Percentiles rank a stretch among this genome's conserved stretches.
Conservation (phyloP, 2,888 invertebrate genomes). For the Deilephila elpenor region DNA sequence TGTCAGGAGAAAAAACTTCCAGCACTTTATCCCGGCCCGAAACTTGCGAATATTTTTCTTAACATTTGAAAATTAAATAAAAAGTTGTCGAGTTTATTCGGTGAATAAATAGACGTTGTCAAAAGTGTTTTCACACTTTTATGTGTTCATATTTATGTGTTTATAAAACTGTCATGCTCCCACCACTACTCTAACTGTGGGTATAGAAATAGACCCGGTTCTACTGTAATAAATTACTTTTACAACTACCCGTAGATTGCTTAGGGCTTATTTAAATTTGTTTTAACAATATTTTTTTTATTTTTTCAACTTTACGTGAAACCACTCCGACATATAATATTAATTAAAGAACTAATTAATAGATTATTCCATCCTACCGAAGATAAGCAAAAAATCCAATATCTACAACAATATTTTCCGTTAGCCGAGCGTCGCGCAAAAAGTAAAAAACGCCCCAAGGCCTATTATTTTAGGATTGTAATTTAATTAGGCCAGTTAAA, state of each 20-base stretch:
- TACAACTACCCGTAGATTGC: too few species aligned
- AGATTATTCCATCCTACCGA: not conserved
- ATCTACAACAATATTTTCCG: not conserved
- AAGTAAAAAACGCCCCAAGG: conserved; percentile 31
- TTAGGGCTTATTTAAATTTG: too few species aligned
- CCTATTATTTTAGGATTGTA: conserved; percentile 60
- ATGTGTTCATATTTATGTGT: too few species aligned
- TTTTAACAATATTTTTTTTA: too few species aligned
- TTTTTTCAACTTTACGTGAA: too few species aligned
- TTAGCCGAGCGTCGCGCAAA: conserved; percentile 13
- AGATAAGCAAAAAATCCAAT: not conserved
- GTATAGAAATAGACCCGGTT: too few species aligned
- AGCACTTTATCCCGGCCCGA: not conserved
- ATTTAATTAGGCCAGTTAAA: conserved; percentile 51
- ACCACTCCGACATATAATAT: too few species aligned
- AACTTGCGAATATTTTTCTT: conserved; percentile 3
- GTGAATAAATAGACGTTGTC: not conserved
- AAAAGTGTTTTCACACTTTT: too few species aligned
- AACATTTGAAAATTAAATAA: conserved; percentile 4
- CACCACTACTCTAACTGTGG: too few species aligned
- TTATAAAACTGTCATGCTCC: too few species aligned
- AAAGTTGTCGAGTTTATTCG: not conserved
- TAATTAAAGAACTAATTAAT: too few species aligned
- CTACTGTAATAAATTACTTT: too few species aligned
- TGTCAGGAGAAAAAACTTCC: conserved; percentile 20